Evolutionary conservation across 64 coral and sea anemone genomes (phyloP).

Genomic region (Montipora foliosa): DNA sequence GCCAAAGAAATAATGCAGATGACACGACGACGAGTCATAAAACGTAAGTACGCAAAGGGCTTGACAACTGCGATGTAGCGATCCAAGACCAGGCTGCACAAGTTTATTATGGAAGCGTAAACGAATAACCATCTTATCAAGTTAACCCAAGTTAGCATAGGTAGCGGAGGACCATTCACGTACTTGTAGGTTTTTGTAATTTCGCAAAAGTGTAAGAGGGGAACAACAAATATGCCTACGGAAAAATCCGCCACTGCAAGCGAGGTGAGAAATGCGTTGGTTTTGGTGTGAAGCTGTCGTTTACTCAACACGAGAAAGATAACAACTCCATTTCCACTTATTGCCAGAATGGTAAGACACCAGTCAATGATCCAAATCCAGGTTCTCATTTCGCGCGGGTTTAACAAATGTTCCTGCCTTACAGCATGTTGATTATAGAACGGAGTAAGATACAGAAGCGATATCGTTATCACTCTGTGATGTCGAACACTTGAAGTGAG

Average conservation of each 20-base stretch:
- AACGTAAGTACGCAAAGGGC: not conserved
- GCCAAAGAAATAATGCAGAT: not conserved
- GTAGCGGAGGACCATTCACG: no score
- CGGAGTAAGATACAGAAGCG: no score
- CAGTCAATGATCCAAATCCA: not conserved
- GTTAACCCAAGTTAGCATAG: not conserved
- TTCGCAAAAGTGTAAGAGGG: no score
- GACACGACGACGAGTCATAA: not conserved
- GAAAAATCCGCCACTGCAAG: not conserved
- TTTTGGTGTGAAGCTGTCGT: not conserved
- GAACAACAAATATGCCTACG: no score
- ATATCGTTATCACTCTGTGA: no score
- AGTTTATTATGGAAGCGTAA: not conserved
- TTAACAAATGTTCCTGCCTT: no score
- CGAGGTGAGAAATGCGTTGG: not conserved
- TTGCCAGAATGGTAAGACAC: not conserved
- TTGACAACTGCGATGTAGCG: slow-evolving; percentile 10
- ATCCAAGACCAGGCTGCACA: slow-evolving; percentile 11
- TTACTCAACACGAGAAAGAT: not conserved
- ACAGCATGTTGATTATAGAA: no score
- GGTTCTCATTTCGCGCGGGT: not conserved
- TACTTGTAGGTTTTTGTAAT: no score
- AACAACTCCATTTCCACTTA: not conserved
- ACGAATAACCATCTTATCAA: no score
- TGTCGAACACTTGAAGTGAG: no score